Percentiles rank a stretch among this genome's conserved stretches.
Conservation (phyloP, 2,797 vertebrate species). For the Perdix hodgsoniae region DNA sequence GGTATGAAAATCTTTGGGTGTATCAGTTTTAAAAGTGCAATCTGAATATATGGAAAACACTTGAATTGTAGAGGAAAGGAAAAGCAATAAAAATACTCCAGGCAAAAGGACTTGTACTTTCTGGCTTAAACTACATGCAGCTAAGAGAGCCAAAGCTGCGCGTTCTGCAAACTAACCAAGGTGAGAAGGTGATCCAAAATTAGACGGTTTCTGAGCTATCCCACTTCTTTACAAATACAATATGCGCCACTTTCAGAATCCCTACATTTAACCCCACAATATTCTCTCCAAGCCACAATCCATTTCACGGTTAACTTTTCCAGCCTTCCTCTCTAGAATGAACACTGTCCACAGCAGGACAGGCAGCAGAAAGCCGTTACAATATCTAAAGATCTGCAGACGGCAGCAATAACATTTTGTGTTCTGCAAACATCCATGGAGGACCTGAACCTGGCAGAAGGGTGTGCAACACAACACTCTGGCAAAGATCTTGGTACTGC, state of each 20-base stretch:
- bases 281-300: not conserved
- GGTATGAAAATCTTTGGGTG: not conserved
- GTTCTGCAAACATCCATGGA: not conserved
- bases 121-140: not conserved
- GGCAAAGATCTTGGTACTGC: not conserved
- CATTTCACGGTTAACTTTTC: not conserved
- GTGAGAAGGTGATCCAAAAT: not conserved
- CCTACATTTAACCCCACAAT: not conserved
- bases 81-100: not conserved
- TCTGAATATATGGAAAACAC: not conserved
- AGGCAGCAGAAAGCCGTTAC: not conserved
- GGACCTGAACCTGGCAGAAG: not conserved
- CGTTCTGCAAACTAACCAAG: not conserved
- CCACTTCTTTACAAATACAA: not conserved
- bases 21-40: not conserved
- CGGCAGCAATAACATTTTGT: conserved; percentile 31
- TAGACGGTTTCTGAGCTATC: not conserved
- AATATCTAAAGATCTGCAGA: conserved; percentile 32
- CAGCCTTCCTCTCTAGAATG: not conserved
- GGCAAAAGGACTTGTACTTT: not conserved
- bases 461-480: not conserved
- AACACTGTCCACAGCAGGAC: not conserved
- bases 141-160: not conserved
- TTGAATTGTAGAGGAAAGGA: not conserved
- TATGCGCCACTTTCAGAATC: not conserved